Evolutionary conservation across 2,797 vertebrate species (phyloP).

Genomic region (Lutjanus campechanus): DNA sequence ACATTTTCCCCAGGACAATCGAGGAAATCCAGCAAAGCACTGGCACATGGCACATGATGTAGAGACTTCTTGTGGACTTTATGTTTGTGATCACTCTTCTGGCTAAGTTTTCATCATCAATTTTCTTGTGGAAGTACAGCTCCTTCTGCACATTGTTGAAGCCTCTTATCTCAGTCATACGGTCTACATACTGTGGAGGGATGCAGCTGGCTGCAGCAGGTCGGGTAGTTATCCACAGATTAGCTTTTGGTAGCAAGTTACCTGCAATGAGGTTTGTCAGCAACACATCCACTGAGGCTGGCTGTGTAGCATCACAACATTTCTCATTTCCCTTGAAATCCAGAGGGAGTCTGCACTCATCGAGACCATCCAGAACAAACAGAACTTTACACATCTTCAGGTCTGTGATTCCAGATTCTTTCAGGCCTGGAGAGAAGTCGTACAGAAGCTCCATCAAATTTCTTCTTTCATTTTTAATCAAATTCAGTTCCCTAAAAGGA

Average conservation of each 20-base stretch:
- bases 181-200: conserved; percentile 48
- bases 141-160: conserved; percentile 65
- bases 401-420: conserved; percentile 29
- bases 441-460: conserved; percentile 43
- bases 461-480: conserved; percentile 2
- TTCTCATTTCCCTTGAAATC: conserved; percentile 22
- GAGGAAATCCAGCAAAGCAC: conserved; percentile 60
- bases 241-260: conserved; percentile 57
- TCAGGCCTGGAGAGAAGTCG: conserved; percentile 23
- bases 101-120: conserved; percentile 37
- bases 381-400: conserved; percentile 21
- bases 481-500: conserved; percentile 52
- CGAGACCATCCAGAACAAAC: conserved; percentile 50
- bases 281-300: conserved; percentile 40
- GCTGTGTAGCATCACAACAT: background rate
- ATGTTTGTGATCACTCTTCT: conserved; percentile 32
- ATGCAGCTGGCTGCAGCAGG: conserved; percentile 58
- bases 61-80: conserved; percentile 35
- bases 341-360: conserved; percentile 47
- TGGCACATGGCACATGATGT: conserved; percentile 57
- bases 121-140: conserved; percentile 59
- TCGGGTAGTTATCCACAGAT: conserved; percentile 66
- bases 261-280: conserved; percentile 65
- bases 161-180: conserved; percentile 64
- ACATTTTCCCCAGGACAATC: conserved; percentile 28